phyloP scores from a whole-genome alignment of 2,888 invertebrate genomes.

The Nysson spinosus region DNA sequence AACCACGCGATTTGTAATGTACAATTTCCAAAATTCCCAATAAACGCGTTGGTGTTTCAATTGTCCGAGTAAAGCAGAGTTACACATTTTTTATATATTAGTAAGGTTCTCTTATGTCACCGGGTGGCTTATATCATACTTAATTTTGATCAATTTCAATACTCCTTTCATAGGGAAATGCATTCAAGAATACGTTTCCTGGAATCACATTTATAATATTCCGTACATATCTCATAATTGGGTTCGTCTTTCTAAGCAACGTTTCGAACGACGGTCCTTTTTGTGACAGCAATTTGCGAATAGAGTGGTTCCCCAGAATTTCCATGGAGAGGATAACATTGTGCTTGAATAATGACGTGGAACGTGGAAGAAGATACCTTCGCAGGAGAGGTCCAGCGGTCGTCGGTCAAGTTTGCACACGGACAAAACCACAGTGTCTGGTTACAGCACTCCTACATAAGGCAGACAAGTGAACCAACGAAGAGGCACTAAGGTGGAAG shows the following conservation, averaged over 20 bases:
- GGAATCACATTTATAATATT: too few relatives aligned
- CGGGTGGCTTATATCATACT: too few relatives aligned
- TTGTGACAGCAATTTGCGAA: not conserved
- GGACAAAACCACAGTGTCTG: constrained; percentile 55
- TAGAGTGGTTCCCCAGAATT: constrained; percentile 15
- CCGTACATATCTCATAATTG: too few relatives aligned
- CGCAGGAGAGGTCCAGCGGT: constrained; percentile 40
- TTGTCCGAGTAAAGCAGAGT: too few relatives aligned
- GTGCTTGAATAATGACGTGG: constrained; percentile 43
- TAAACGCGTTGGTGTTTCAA: constrained; percentile 41
- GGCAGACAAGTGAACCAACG: constrained; percentile 12
- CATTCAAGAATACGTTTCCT: too few relatives aligned
- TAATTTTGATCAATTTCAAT: too few relatives aligned
- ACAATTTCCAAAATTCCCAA: constrained; percentile 54
- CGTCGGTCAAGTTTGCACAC: constrained; percentile 45
- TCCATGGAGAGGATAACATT: constrained; percentile 45
- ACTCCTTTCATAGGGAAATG: too few relatives aligned
- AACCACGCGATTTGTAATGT: constrained; percentile 35
- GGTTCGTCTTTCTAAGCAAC: not conserved
- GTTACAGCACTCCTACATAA: constrained; percentile 51
- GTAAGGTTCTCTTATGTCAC: too few relatives aligned
- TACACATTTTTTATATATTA: too few relatives aligned
- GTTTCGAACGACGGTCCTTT: not conserved
- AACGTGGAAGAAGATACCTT: constrained; percentile 51
- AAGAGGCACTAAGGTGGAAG: constrained; percentile 3